A percentile compares a stretch with the other conserved stretches of the same genome.
Evolutionary conservation across 2,113 vertebrate species (phyloP).

Genomic region (Mustela nigripes): DNA sequence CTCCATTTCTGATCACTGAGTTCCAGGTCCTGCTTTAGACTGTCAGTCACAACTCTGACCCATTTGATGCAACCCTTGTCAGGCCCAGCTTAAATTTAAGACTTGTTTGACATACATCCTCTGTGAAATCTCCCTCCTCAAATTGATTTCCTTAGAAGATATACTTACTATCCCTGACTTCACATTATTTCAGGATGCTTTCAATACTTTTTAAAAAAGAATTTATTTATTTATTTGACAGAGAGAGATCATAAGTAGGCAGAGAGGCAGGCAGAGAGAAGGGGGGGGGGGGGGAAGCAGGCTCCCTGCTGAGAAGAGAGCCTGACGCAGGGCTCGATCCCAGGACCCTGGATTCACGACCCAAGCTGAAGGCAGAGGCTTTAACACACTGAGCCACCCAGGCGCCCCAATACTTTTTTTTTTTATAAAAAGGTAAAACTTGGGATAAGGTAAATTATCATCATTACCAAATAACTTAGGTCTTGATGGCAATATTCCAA

Average conservation of each 20-base stretch:
- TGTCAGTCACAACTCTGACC: not conserved
- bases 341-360: too few relatives aligned
- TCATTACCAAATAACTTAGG: constrained; percentile 4
- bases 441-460: not conserved
- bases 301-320: too few relatives aligned
- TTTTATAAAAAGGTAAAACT: not conserved
- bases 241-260: too few relatives aligned
- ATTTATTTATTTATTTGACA: too few relatives aligned
- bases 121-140: not conserved
- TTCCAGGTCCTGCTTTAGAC: constrained; percentile 21
- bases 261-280: too few relatives aligned
- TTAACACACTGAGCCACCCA: too few relatives aligned
- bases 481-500: not conserved
- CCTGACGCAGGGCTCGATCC: too few relatives aligned
- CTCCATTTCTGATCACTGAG: not conserved
- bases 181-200: not conserved
- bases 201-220: not conserved
- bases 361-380: too few relatives aligned
- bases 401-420: not conserved
- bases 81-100: not conserved
- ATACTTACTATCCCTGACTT: not conserved
- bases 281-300: too few relatives aligned
- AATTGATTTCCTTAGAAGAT: not conserved
- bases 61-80: not conserved
- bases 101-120: not conserved